Conservation (phyloP, 1,140 invertebrate genomes). For the Leptinotarsa texana region DNA sequence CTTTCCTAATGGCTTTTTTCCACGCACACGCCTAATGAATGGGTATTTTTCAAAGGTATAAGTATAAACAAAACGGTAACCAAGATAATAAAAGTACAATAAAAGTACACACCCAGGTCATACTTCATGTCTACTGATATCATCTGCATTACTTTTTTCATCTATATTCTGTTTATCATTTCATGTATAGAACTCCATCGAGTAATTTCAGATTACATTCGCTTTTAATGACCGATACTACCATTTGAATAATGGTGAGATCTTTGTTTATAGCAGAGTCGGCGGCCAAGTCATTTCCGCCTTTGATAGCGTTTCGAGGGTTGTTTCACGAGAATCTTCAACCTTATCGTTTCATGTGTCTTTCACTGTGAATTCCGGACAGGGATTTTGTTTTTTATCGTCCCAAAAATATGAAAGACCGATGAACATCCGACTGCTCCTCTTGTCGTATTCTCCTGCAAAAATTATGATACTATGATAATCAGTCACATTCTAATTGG, state of each 20-base stretch:
- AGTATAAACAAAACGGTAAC: constrained; percentile 4
- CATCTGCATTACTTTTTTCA: not conserved
- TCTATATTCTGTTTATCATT: not conserved
- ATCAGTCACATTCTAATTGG: too few species aligned
- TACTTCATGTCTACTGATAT: not conserved
- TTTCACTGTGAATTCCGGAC: too few species aligned
- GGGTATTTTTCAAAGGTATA: not conserved
- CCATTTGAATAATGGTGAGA: not conserved
- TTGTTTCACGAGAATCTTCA: too few species aligned
- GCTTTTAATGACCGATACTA: not conserved
- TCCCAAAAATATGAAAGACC: too few species aligned
- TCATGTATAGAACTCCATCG: not conserved
- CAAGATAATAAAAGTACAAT: not conserved
- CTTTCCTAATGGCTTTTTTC: constrained; percentile 1
- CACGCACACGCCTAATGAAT: constrained; percentile 13
- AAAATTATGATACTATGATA: too few species aligned
- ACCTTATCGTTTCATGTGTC: too few species aligned
- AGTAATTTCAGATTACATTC: not conserved
- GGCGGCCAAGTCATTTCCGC: not conserved
- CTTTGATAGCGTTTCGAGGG: too few species aligned
- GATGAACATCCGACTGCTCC: too few species aligned
- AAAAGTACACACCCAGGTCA: not conserved
- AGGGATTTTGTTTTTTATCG: too few species aligned
- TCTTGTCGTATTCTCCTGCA: too few species aligned
- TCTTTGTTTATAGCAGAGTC: not conserved